Conservation (phyloP, 2,888 invertebrate species). For the Teleogryllus oceanicus region DNA sequence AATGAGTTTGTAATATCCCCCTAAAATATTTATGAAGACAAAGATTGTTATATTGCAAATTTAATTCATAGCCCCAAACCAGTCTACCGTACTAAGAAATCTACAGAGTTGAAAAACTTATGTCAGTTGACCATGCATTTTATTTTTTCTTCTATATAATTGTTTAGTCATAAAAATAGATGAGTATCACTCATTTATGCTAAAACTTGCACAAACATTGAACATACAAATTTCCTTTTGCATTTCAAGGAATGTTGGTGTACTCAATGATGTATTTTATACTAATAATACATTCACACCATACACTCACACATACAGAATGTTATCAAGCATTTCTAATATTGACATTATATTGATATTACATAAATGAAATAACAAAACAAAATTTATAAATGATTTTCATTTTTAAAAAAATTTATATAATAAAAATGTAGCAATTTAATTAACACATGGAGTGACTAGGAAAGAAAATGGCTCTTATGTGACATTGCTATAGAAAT, state of each 20-base stretch:
- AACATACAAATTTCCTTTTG: not conserved
- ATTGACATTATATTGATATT: not conserved
- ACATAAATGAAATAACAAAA: not conserved
- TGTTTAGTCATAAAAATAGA: constrained; percentile 18
- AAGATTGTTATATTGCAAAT: too few species aligned
- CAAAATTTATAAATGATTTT: not conserved
- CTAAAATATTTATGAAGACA: too few species aligned
- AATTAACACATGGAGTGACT: not conserved
- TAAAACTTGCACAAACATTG: constrained; percentile 9
- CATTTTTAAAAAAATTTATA: not conserved
- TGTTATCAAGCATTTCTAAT: not conserved
- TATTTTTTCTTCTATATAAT: constrained; percentile 10
- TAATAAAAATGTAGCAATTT: not conserved
- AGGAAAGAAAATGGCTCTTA: not conserved
- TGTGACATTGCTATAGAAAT: not conserved
- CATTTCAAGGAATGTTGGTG: not conserved
- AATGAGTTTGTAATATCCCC: too few species aligned
- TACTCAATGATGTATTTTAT: not conserved
- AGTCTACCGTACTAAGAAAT: too few species aligned
- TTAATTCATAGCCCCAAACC: too few species aligned
- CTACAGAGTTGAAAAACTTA: too few species aligned
- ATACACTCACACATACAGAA: not conserved
- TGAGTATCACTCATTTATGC: constrained; percentile 11
- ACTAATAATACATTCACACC: not conserved
- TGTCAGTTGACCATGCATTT: not conserved